A percentile compares a stretch with the other conserved stretches of the same genome.
phyloP scores from a whole-genome alignment of 2,797 vertebrate genomes.

The Uromys caudimaculatus region DNA sequence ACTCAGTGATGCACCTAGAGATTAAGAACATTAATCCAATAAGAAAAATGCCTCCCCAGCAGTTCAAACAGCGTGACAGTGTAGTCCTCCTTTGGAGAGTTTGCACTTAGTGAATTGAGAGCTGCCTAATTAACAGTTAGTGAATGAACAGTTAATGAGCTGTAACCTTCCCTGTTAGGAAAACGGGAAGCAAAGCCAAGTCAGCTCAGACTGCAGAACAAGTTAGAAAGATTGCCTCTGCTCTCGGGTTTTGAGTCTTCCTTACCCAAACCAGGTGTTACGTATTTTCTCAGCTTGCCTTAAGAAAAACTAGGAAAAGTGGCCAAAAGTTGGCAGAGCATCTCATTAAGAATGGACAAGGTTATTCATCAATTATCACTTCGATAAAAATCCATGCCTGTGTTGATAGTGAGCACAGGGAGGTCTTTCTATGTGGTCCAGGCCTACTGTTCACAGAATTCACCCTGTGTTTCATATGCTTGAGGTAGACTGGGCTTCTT shows the following conservation, averaged over 20 bases:
- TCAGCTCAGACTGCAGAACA: neutral
- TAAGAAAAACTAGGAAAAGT: constrained; percentile 15
- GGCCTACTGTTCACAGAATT: neutral
- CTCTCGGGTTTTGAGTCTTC: neutral
- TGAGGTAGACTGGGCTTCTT: neutral
- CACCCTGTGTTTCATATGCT: neutral
- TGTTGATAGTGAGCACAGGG: neutral
- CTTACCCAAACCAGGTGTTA: neutral
- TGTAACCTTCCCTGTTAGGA: neutral
- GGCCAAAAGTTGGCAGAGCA: neutral
- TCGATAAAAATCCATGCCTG: neutral
- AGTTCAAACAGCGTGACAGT: neutral
- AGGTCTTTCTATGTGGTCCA: neutral
- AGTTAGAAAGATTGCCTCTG: neutral
- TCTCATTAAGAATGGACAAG: constrained; percentile 15
- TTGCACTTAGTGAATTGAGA: neutral
- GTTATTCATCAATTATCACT: neutral
- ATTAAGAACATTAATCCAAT: constrained; percentile 41
- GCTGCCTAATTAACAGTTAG: neutral
- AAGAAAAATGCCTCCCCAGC: neutral
- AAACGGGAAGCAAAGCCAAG: neutral
- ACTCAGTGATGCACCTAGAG: constrained; percentile 11
- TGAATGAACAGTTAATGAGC: neutral
- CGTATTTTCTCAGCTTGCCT: neutral
- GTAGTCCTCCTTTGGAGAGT: neutral